A percentile compares a stretch with the other conserved stretches of the same genome.
These are phyloP conservation scores for Tenthredo mesomela DNA, from an alignment of 2,888 invertebrate genomes.

Conservation along the genomic window DNA sequence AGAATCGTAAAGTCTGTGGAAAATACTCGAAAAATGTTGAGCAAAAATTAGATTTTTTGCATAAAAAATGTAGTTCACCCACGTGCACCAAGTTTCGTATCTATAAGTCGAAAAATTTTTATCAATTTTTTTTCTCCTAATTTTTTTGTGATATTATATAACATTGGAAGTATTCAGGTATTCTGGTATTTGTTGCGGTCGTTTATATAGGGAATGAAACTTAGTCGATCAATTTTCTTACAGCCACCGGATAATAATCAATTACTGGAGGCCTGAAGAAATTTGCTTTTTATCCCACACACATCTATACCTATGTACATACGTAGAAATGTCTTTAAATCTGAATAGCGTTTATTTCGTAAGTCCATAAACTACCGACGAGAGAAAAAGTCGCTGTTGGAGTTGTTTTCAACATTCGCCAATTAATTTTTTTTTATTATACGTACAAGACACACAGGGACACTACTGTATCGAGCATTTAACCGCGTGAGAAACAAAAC, in stretches of 20 bases:
- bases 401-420: constrained; percentile 11
- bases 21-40: background rate
- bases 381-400: constrained; percentile 13
- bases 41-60: background rate
- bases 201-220: background rate
- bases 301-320: background rate
- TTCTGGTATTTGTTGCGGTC: background rate
- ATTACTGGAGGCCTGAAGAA: background rate
- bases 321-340: background rate
- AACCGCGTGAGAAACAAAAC: constrained; percentile 30
- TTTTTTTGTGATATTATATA: background rate
- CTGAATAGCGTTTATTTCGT: constrained; percentile 12
- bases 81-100: background rate
- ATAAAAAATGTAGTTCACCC: background rate
- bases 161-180: background rate
- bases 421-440: background rate
- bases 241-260: background rate
- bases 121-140: background rate
- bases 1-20: background rate
- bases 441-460: too few relatives aligned
- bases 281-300: background rate
- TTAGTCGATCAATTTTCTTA: background rate
- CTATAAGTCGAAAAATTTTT: background rate
- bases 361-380: background rate
- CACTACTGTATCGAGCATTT: background rate